Percentiles rank a stretch among this genome's conserved stretches.
Conservation (phyloP, 1,140 invertebrate genomes). For the Drosophila bifasciata region DNA sequence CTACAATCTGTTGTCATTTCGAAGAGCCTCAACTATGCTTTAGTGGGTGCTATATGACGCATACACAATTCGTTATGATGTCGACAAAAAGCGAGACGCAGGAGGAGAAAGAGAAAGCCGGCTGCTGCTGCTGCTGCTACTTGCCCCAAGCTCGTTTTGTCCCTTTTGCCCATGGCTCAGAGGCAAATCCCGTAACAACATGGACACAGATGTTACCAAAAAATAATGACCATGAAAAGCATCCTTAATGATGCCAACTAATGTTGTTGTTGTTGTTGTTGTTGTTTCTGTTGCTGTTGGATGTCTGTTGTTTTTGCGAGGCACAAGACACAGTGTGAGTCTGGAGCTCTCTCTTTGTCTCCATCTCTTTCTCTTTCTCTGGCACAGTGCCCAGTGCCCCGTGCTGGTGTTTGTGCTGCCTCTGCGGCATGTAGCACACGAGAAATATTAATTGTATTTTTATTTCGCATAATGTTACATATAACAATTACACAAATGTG, state of each 20-base stretch:
- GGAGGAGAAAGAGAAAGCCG: slow-evolving; percentile 8
- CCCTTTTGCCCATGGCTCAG: slow-evolving; percentile 44
- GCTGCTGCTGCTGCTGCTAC: slow-evolving; percentile 11
- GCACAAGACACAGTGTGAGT: slow-evolving; percentile 21
- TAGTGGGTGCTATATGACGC: slow-evolving; percentile 79
- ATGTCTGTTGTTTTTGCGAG: slow-evolving; percentile 47
- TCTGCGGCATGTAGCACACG: slow-evolving; percentile 65
- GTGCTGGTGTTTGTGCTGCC: slow-evolving; percentile 1
- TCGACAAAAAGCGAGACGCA: slow-evolving; percentile 43
- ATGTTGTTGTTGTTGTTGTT: slow-evolving; percentile 60
- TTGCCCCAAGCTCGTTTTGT: slow-evolving; percentile 24
- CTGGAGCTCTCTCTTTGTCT: slow-evolving; percentile 6
- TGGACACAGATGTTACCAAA: slow-evolving; percentile 82
- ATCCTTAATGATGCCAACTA: slow-evolving; percentile 84
- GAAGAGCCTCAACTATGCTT: slow-evolving; percentile 63
- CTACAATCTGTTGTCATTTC: slow-evolving; percentile 66
- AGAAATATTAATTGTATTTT: slow-evolving; percentile 82
- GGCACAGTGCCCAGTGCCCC: not conserved
- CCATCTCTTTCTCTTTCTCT: not conserved
- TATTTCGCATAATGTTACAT: slow-evolving; percentile 81
- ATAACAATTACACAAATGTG: slow-evolving; percentile 84
- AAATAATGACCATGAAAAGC: slow-evolving; percentile 84
- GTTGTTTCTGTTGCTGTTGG: slow-evolving; percentile 29
- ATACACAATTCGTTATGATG: slow-evolving; percentile 72
- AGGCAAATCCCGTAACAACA: slow-evolving; percentile 74